Percentiles rank a stretch among this genome's conserved stretches.
Conservation (phyloP, 2,888 invertebrate species). For the Epistrophe grossulariae region DNA sequence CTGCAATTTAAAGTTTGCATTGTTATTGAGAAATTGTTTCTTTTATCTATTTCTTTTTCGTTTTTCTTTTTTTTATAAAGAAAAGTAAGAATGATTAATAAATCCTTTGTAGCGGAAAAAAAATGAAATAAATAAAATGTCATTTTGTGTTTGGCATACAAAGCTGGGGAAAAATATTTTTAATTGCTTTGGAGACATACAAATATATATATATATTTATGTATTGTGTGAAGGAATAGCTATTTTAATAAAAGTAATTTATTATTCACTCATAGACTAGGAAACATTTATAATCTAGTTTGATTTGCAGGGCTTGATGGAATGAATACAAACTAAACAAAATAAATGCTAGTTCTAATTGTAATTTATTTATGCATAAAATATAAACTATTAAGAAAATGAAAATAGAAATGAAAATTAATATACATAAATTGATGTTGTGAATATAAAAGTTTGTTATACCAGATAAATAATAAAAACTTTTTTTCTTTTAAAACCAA, state of each 20-base stretch:
- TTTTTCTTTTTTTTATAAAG: neutral
- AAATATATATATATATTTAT: neutral
- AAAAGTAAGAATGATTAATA: slow-evolving; percentile 5
- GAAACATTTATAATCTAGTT: neutral
- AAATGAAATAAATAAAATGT: neutral
- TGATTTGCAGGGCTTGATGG: neutral
- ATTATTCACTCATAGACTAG: neutral
- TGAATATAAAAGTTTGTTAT: too few species aligned
- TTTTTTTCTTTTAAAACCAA: too few species aligned
- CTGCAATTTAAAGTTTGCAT: slow-evolving; percentile 2
- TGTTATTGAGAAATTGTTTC: slow-evolving; percentile 17
- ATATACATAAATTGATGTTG: too few species aligned
- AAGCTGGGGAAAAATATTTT: neutral
- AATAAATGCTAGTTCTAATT: too few species aligned
- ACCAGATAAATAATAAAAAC: too few species aligned
- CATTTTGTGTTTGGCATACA: neutral
- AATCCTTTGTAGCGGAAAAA: slow-evolving; percentile 14
- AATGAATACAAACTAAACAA: too few species aligned
- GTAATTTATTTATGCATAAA: too few species aligned
- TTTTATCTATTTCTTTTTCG: neutral
- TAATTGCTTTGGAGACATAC: slow-evolving; percentile 10
- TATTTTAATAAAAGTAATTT: neutral
- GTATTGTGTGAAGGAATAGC: neutral
- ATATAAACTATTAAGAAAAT: too few species aligned
- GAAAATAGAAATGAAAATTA: too few species aligned